phyloP scores from a whole-genome alignment of 2,888 invertebrate species.

The Dusona sp. region DNA sequence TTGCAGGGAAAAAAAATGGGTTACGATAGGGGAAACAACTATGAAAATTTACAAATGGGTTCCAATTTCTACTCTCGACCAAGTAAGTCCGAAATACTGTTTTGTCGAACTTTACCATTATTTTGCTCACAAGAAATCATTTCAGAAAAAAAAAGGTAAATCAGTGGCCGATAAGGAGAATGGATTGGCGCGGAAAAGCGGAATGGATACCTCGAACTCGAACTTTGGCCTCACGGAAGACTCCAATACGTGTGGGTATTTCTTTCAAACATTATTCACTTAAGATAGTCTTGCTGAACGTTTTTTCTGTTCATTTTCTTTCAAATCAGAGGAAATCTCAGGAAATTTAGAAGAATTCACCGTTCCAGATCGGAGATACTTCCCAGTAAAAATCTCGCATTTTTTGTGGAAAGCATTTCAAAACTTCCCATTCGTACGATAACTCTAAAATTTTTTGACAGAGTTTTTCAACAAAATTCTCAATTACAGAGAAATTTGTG shows the following conservation, averaged over 20 bases:
- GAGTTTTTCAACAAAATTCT: too few relatives aligned
- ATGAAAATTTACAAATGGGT: constrained; percentile 99
- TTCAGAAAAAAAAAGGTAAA: constrained; percentile 89
- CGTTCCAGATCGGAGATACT: too few relatives aligned
- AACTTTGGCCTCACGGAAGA: constrained; percentile 95
- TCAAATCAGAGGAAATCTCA: too few relatives aligned
- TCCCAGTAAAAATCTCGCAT: neutral
- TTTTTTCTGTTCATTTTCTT: neutral
- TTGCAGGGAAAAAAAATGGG: constrained; percentile 99
- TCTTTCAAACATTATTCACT: neutral
- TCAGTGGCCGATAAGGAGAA: constrained; percentile 93
- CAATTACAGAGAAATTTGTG: too few relatives aligned
- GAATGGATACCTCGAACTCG: constrained; percentile 91
- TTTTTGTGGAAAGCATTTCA: neutral
- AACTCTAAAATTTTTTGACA: too few relatives aligned
- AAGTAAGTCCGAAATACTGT: constrained; percentile 80
- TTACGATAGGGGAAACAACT: constrained; percentile 98
- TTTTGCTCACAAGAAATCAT: constrained; percentile 20
- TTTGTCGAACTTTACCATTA: neutral
- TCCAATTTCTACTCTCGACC: constrained; percentile 93
- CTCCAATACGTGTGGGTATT: constrained; percentile 93
- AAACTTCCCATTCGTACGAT: neutral
- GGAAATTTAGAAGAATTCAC: too few relatives aligned
- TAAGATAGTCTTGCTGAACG: neutral
- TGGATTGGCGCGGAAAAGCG: constrained; percentile 88